Percentiles rank a stretch among this genome's conserved stretches.
Conservation (phyloP, 2,113 vertebrate species). For the Larimichthys crocea region DNA sequence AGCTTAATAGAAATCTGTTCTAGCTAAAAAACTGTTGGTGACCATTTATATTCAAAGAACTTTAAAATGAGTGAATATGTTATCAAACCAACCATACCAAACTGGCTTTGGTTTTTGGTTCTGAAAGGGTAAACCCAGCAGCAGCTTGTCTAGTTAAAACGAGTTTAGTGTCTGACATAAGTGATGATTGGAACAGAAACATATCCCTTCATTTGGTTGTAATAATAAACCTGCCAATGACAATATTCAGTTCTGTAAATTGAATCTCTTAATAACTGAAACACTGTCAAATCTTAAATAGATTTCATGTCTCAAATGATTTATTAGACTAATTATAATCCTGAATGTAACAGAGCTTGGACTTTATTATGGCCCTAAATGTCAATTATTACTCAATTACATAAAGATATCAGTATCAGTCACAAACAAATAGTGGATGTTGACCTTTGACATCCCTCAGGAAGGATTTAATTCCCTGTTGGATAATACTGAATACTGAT, state of each 20-base stretch:
- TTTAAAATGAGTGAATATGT: background rate
- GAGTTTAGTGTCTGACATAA: background rate
- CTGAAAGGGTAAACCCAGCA: background rate
- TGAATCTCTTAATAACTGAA: background rate
- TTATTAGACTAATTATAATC: background rate
- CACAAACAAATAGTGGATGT: background rate
- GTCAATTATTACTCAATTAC: background rate
- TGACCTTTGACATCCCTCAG: background rate
- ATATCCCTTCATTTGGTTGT: background rate
- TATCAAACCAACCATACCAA: constrained; percentile 9
- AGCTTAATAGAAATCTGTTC: background rate
- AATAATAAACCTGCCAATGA: constrained; percentile 1
- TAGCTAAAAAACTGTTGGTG: background rate
- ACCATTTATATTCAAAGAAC: background rate
- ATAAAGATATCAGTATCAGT: background rate
- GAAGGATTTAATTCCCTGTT: background rate
- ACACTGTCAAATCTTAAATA: background rate
- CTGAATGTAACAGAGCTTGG: background rate
- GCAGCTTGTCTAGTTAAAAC: background rate
- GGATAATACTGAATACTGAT: background rate
- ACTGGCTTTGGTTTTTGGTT: background rate
- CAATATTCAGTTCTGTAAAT: background rate
- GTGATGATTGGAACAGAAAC: background rate
- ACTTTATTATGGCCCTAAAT: background rate
- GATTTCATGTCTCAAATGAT: constrained; percentile 16